Evolutionary conservation across 2,888 invertebrate genomes (phyloP).

Genomic region (Thymelicus acteon): DNA sequence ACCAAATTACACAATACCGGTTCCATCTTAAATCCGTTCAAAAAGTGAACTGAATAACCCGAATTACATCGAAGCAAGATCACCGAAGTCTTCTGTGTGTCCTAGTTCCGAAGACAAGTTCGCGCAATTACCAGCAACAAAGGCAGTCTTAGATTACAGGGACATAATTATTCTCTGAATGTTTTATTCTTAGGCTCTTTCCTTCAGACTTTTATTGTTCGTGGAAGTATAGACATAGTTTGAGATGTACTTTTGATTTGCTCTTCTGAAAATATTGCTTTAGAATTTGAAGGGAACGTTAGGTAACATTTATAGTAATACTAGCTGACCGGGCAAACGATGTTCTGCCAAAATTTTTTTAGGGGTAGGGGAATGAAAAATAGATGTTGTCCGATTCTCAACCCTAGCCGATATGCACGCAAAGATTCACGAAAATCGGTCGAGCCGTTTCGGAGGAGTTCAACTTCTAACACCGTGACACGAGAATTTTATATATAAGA

Average conservation of each 20-base stretch:
- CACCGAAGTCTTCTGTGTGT: conserved; percentile 10
- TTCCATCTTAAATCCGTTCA: background rate
- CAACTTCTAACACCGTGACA: too few relatives aligned
- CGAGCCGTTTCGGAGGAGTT: too few relatives aligned
- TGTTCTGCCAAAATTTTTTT: too few relatives aligned
- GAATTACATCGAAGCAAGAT: background rate
- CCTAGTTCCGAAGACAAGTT: conserved; percentile 26
- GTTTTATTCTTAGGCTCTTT: conserved; percentile 19
- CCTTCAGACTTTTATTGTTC: conserved; percentile 15
- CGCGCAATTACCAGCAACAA: conserved; percentile 29
- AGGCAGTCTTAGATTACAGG: conserved; percentile 27
- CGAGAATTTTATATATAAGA: too few relatives aligned
- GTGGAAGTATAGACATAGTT: conserved; percentile 1
- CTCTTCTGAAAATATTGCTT: background rate
- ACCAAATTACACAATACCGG: background rate
- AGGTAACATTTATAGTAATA: too few relatives aligned
- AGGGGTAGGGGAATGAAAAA: too few relatives aligned
- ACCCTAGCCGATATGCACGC: too few relatives aligned
- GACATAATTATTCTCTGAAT: conserved; percentile 22
- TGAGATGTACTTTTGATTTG: background rate
- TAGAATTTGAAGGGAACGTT: too few relatives aligned
- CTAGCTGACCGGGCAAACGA: too few relatives aligned
- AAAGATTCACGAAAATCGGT: too few relatives aligned
- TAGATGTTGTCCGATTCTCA: too few relatives aligned
- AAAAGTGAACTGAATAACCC: background rate